A percentile compares a stretch with the other conserved stretches of the same genome.
These are phyloP conservation scores for Tetropium fuscum DNA, from an alignment of 2,888 invertebrate species.

Conservation along the genomic window DNA sequence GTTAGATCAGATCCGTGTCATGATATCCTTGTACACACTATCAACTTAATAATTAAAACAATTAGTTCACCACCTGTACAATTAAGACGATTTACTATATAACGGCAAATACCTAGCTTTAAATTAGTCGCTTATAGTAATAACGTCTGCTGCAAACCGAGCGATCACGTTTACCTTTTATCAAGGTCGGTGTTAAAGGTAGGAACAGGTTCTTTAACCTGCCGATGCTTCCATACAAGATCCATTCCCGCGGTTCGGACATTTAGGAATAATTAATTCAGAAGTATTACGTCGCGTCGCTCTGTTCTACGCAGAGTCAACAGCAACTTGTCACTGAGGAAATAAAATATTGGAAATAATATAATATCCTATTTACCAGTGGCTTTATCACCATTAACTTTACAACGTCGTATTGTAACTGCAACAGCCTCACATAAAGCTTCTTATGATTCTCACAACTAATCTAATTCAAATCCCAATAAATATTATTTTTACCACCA, in stretches of 20 bases:
- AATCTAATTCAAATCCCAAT: too few relatives aligned
- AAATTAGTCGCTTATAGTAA: neutral
- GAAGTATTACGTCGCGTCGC: conserved; percentile 33
- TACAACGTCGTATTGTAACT: too few relatives aligned
- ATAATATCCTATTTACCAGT: too few relatives aligned
- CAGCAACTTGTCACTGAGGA: neutral
- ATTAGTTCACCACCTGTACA: conserved; percentile 4
- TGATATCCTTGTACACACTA: too few relatives aligned
- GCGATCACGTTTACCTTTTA: conserved; percentile 20
- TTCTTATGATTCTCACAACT: too few relatives aligned
- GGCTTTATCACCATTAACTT: too few relatives aligned
- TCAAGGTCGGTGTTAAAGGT: conserved; percentile 23
- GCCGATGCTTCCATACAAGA: conserved; percentile 38
- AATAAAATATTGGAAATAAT: too few relatives aligned
- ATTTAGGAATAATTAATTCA: conserved; percentile 47
- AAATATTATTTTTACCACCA: too few relatives aligned
- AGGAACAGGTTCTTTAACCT: conserved; percentile 46
- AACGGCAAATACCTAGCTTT: neutral
- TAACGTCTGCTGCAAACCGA: neutral
- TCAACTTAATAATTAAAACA: conserved; percentile 9
- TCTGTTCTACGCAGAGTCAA: conserved; percentile 6
- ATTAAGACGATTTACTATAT: neutral
- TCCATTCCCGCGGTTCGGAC: conserved; percentile 37
- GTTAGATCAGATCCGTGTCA: too few relatives aligned
- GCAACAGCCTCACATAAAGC: too few relatives aligned